phyloP scores from a whole-genome alignment of 1,140 invertebrate genomes.

The Melitaea cinxia region DNA sequence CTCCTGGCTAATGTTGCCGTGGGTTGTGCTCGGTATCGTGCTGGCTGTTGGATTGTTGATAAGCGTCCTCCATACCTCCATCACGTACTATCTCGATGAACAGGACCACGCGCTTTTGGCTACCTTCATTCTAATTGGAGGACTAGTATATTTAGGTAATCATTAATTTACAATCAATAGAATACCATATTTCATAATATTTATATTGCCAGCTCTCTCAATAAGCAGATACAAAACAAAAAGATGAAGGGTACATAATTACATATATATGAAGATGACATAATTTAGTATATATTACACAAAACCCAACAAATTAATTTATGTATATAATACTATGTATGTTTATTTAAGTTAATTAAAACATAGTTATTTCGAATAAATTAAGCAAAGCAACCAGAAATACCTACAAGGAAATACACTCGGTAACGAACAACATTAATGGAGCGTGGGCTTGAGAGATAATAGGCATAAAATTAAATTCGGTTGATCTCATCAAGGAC shows the following conservation, averaged over 20 bases:
- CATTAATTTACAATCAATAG: too few relatives aligned
- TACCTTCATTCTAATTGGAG: constrained; percentile 63
- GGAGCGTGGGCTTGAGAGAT: constrained; percentile 22
- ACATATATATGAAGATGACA: too few relatives aligned
- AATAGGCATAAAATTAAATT: constrained; percentile 37
- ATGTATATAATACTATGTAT: too few relatives aligned
- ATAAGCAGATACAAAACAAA: too few relatives aligned
- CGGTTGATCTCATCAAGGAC: constrained; percentile 5
- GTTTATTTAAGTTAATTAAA: background rate
- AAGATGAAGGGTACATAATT: too few relatives aligned
- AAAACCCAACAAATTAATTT: too few relatives aligned
- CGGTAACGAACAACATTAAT: constrained; percentile 15
- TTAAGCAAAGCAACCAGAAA: constrained; percentile 24
- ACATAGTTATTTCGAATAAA: too few relatives aligned
- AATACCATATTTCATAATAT: too few relatives aligned
- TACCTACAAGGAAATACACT: constrained; percentile 27
- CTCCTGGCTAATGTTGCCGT: constrained; percentile 90
- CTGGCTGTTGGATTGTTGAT: constrained; percentile 87
- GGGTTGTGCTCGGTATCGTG: constrained; percentile 90
- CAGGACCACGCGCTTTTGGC: constrained; percentile 56
- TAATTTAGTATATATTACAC: too few relatives aligned
- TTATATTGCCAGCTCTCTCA: too few relatives aligned
- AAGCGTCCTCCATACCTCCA: constrained; percentile 88
- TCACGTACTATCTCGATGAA: constrained; percentile 86
- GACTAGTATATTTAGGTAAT: constrained; percentile 70